Conservation (phyloP, 53 echinoderm and acorn worm species). For the Astropecten irregularis region DNA sequence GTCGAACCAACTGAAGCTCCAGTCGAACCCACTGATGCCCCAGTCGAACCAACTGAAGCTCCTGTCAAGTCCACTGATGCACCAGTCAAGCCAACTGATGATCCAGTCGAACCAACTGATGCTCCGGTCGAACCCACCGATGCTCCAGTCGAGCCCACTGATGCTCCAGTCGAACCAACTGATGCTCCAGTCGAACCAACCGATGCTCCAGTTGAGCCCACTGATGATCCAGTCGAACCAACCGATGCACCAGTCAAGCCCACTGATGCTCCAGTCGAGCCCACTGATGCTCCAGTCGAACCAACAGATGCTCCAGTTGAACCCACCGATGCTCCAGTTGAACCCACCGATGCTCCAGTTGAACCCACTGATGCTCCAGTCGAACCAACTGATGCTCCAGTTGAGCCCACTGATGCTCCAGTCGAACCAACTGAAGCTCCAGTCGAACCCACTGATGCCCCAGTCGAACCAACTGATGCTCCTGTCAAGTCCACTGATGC, state of each 20-base stretch:
- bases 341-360: slow-evolving; percentile 1
- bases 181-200: background rate
- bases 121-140: background rate
- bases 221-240: slow-evolving; percentile 1
- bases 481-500: background rate
- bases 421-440: background rate
- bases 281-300: slow-evolving; percentile 2
- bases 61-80: background rate
- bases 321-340: background rate
- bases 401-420: background rate
- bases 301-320: background rate
- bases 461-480: background rate
- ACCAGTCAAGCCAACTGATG: background rate
- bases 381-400: background rate
- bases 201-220: background rate
- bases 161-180: background rate
- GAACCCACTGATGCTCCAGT: background rate
- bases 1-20: background rate
- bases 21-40: background rate
- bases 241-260: background rate
- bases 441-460: background rate
- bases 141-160: background rate
- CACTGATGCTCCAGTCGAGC: background rate
- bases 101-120: background rate
- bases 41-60: background rate